Percentiles rank a stretch among this genome's conserved stretches.
These are phyloP conservation scores for Gonocerus acuteangulatus DNA, from an alignment of 2,888 invertebrate genomes.

Conservation along the genomic window DNA sequence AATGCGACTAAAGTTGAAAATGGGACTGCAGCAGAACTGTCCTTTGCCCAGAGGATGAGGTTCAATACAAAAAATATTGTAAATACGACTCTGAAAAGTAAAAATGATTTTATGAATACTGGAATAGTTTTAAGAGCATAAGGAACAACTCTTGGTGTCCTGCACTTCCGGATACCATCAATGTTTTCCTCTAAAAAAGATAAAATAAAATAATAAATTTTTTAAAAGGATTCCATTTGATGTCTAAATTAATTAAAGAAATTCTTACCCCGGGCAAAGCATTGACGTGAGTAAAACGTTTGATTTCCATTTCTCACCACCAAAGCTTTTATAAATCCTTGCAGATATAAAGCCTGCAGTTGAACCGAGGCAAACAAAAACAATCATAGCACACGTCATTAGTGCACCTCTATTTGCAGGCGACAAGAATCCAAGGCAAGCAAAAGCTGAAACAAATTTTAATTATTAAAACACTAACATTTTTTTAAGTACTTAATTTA, in stretches of 20 bases:
- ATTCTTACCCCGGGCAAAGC: slow-evolving; percentile 86
- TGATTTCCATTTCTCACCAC: slow-evolving; percentile 97
- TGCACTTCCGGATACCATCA: not conserved
- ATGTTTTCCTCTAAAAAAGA: not conserved
- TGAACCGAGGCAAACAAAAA: slow-evolving; percentile 93
- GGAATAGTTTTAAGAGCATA: no score
- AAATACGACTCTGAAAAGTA: slow-evolving; percentile 74
- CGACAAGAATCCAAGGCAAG: slow-evolving; percentile 96
- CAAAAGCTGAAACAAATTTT: slow-evolving; percentile 61
- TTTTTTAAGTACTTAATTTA: no score
- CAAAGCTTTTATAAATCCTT: slow-evolving; percentile 95
- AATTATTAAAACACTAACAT: not conserved
- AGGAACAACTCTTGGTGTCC: no score
- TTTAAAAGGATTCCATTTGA: no score
- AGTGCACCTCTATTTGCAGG: slow-evolving; percentile 97
- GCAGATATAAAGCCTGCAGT: slow-evolving; percentile 96
- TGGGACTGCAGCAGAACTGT: slow-evolving; percentile 92
- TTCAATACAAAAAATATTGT: slow-evolving; percentile 96
- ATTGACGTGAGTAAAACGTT: slow-evolving; percentile 94
- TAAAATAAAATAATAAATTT: not conserved
- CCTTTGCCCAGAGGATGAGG: slow-evolving; percentile 89
- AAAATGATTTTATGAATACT: not conserved
- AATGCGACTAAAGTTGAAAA: slow-evolving; percentile 92
- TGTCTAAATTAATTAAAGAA: no score
- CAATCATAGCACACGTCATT: slow-evolving; percentile 95